These are phyloP conservation scores for Metacarcinus magister DNA, from an alignment of 2,888 invertebrate species.

Conservation along the genomic window DNA sequence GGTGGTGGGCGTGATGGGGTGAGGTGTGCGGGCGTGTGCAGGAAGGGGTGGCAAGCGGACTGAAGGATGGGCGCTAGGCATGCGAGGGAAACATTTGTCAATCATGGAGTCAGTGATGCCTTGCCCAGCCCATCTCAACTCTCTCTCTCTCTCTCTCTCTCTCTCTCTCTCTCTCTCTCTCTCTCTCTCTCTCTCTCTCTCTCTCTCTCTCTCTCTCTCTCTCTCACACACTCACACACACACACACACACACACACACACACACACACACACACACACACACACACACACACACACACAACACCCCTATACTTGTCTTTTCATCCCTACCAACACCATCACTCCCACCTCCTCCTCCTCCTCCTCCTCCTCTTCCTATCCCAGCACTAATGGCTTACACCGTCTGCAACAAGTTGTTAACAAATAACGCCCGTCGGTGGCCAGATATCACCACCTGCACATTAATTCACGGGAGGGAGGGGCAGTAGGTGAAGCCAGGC, in stretches of 20 bases:
- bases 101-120: conserved; percentile 27
- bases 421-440: conserved; percentile 47
- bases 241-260: conserved; percentile 18
- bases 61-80: background rate
- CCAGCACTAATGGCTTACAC: background rate
- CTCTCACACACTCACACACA: background rate
- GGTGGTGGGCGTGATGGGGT: conserved; percentile 23
- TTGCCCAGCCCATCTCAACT: background rate
- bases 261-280: conserved; percentile 8
- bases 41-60: background rate
- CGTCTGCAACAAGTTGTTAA: conserved; percentile 55
- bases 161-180: background rate
- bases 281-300: background rate
- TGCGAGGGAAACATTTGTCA: conserved; percentile 56
- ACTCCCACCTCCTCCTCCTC: background rate
- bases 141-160: background rate
- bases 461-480: background rate
- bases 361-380: background rate
- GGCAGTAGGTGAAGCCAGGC: background rate
- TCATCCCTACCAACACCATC: background rate
- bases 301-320: background rate
- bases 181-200: background rate
- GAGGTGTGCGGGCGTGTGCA: conserved; percentile 10
- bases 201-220: background rate
- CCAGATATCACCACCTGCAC: conserved; percentile 42